phyloP scores from a whole-genome alignment of 2,113 vertebrate genomes.

The Serilophus lunatus region DNA sequence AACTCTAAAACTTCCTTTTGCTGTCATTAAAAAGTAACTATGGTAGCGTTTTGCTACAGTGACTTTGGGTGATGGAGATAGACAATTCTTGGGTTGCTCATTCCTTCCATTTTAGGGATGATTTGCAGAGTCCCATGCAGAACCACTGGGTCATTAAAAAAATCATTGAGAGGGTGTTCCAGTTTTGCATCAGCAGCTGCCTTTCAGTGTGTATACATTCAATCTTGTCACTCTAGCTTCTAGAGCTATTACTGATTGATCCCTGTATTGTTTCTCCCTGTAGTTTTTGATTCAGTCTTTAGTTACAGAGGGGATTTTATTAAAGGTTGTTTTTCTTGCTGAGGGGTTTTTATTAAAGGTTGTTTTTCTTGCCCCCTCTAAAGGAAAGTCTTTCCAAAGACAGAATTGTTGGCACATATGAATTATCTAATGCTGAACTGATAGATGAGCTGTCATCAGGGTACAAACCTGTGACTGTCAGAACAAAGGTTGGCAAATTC shows the following conservation, averaged over 20 bases:
- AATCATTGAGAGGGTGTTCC: not conserved
- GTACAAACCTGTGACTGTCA: not conserved
- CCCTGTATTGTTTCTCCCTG: not conserved
- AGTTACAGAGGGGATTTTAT: slow-evolving; percentile 29
- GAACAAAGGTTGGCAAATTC: not conserved
- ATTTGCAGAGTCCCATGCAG: not conserved
- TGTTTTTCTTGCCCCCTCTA: slow-evolving; percentile 11
- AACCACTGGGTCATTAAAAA: not conserved
- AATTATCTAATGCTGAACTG: slow-evolving; percentile 7
- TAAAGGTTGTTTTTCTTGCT: slow-evolving; percentile 27
- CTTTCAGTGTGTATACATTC: not conserved
- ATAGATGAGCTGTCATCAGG: not conserved
- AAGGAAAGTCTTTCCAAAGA: slow-evolving; percentile 14
- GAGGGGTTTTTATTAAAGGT: slow-evolving; percentile 25
- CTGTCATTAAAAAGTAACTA: not conserved
- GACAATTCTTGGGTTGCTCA: not conserved
- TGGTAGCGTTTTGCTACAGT: not conserved
- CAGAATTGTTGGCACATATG: slow-evolving; percentile 3
- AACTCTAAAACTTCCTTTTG: not conserved
- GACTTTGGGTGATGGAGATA: not conserved
- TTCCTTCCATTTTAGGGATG: not conserved
- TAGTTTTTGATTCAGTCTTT: not conserved
- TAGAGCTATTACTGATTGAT: not conserved
- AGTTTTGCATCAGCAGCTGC: not conserved
- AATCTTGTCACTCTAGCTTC: not conserved